Evolutionary conservation across 2,888 invertebrate species (phyloP), one percentile per base, ranked within the genome.

Genomic region (Cataglyphis altisquamis): DNA sequence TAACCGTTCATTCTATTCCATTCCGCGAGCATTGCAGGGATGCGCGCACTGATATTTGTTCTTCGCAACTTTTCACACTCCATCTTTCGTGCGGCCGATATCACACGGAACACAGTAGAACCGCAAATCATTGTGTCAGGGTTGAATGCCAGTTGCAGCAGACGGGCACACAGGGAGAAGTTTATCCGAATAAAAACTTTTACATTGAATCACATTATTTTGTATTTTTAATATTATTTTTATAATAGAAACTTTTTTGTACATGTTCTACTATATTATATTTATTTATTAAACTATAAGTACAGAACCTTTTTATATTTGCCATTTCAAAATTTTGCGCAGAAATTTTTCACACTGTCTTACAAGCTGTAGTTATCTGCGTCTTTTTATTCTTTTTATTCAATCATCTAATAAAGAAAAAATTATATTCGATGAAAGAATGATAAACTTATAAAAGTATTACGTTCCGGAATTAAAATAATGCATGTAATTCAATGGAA

Each of bases 31-130:
- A 10, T 63, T 63, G 15, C 74, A 21, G 21, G 74, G 48, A 74
- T 74, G 74, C 74, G 21, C 73, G 15, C n/a, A 12, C 62, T 63
- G 10, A 15, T 25, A 48, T 75, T 64, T 75, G 52, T 63, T 74
- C 36, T 21, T 10, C 21, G 1, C 36, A 52, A 75, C 36, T 75
- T 52, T 75, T 75, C 63, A 25, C 45, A 21, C 52, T 52, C 25
- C 21, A 52, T 64, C 36, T 48, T 52, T 63, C 15, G 29, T 5
- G 45, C 73, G 15, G 41, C 15, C 45, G 45, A 74, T 62, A 63
- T 74, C 32, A 45, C 62, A 15, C 39, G 66, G 45, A 73, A 48
- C 45, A 62, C 18, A 6, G 25, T 6, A 41, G n/a, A 73, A 60
- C 18, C 41, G 21, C 12, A 41, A 60, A 60, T 25, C 57, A 29